phyloP scores from a whole-genome alignment of 2,888 invertebrate genomes.

The Pterostichus niger region DNA sequence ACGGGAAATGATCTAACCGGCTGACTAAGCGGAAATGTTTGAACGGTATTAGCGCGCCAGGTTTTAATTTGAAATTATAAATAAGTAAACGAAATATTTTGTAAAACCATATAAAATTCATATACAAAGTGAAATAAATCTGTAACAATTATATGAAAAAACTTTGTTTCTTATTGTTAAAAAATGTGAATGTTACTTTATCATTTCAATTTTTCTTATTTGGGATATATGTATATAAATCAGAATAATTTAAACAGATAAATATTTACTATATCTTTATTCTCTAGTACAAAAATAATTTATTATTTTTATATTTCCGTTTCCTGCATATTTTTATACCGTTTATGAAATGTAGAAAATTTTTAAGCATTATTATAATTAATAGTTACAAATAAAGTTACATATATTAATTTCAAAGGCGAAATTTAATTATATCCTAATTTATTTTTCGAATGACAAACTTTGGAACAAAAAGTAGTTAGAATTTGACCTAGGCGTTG shows the following conservation, averaged over 20 bases:
- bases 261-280: conserved; percentile 5
- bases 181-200: too few species aligned
- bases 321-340: neutral
- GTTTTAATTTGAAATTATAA: conserved; percentile 26
- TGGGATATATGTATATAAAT: too few species aligned
- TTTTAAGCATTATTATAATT: too few species aligned
- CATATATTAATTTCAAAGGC: too few species aligned
- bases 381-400: too few species aligned
- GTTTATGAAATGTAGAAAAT: neutral
- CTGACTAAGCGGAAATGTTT: conserved; percentile 58
- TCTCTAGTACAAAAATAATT: neutral
- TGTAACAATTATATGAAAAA: too few species aligned
- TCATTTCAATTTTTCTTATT: too few species aligned
- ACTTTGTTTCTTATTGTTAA: too few species aligned
- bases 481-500: conserved; percentile 24
- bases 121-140: too few species aligned
- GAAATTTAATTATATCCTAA: conserved; percentile 4
- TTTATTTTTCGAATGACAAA: conserved; percentile 5
- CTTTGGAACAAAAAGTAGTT: conserved; percentile 25
- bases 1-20: conserved; percentile 61
- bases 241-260: neutral
- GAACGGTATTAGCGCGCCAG: conserved; percentile 50
- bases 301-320: conserved; percentile 6
- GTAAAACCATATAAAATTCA: too few species aligned
- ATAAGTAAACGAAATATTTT: too few species aligned